Base-by-base conservation (phyloP, 2,113 vertebrate genomes). In the Spea multiplicata region DNA sequence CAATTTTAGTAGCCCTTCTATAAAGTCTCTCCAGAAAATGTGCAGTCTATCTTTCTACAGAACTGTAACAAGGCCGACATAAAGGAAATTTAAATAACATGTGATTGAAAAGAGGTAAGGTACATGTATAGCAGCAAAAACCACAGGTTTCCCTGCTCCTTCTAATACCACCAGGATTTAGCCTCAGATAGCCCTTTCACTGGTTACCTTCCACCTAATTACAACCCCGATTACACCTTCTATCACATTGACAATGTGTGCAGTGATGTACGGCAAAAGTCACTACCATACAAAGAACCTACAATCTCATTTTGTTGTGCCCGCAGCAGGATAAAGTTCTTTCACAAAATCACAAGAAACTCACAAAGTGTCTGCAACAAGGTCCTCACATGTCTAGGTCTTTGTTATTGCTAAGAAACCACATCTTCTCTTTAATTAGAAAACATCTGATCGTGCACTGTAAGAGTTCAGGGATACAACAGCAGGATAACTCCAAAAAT, bases 301-400 rank as follows among this genome's bases (percentile, higher is more conserved):
- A 46, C 74, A 69, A 48, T 69, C 65, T 57, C 13, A 52, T 52
- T 64, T 64, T 64, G 6, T 62, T 71, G 17, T 49, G 67, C 68
- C 47, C 44, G 52, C 61, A 78, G 67, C 68, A 70, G 64, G 68
- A 77, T 52, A 71, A 52, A 64, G 16, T 47, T 50, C 67, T 77
- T 61, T 6, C 53, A n/a, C 53, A 77, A 71, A 53, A 49, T 49
- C 50, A 44, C 49, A 52, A 71, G 50, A 16, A 52, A 8, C 69
- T 71, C 44, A 44, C 69, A 71, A 55, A 61, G 10, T 69, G 14
- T 75, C 46, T 59, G 8, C n/a, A 44, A 53, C 64, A 45, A 69
- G 45, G 8, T 57, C 7, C 44, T 76, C 30, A 12, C 53, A 77
- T 48, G 66, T 64, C 68, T 71, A 62, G 50, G 10, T 77, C 55